Evolutionary conservation across 2,113 vertebrate species (phyloP).

Genomic region (Chrysemys picta): DNA sequence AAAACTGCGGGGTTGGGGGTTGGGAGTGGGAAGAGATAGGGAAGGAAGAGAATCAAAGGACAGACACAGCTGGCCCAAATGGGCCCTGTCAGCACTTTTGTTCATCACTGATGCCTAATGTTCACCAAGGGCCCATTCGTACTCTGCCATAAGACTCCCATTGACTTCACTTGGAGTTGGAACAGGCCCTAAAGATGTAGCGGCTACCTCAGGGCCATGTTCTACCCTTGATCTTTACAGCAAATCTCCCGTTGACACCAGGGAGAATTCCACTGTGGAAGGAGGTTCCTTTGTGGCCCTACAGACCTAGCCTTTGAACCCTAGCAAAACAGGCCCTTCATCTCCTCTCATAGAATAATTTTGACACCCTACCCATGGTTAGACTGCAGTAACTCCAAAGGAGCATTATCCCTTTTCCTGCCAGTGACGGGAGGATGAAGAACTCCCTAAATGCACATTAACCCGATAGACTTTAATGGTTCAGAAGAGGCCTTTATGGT

Average conservation of each 20-base stretch:
- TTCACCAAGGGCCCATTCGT: no score
- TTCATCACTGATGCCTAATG: no score
- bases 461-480: slow-evolving; percentile 75
- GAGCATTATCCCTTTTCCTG: slow-evolving; percentile 20
- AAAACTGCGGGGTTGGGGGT: no score
- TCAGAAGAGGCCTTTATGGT: slow-evolving; percentile 70
- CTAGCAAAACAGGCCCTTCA: no score
- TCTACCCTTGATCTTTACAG: background rate
- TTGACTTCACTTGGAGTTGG: background rate
- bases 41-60: no score
- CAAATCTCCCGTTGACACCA: background rate
- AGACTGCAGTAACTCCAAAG: background rate
- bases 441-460: slow-evolving; percentile 66
- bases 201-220: fast-evolving
- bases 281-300: background rate
- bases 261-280: background rate
- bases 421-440: slow-evolving; percentile 61
- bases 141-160: no score
- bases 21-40: no score
- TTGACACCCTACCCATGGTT: fast-evolving
- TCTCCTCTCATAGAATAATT: no score
- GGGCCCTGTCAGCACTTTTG: no score
- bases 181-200: background rate
- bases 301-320: no score
- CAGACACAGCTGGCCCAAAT: no score